These are phyloP conservation scores for Macroglossus sobrinus DNA, from an alignment of 2,113 vertebrate genomes.

Conservation along the genomic window DNA sequence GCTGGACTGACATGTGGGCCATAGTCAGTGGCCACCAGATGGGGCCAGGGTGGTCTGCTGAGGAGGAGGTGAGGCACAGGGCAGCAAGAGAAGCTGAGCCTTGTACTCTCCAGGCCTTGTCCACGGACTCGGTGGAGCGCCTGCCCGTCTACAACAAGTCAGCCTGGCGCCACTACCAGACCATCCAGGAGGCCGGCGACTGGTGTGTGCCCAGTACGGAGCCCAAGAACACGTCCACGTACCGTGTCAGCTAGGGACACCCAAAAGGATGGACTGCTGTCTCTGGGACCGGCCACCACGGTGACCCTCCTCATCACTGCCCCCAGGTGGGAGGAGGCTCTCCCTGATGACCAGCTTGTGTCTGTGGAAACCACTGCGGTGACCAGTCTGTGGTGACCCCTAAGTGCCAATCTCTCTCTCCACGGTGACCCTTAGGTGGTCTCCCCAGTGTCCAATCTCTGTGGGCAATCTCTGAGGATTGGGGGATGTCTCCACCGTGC, in stretches of 20 bases:
- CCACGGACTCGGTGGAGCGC: slow-evolving; percentile 94
- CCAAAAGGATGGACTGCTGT: background rate
- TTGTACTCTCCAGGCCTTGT: slow-evolving; percentile 86
- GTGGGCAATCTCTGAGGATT: background rate
- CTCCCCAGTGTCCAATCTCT: background rate
- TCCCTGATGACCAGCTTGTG: slow-evolving; percentile 26
- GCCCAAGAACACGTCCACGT: slow-evolving; percentile 91
- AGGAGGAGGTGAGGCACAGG: accelerated
- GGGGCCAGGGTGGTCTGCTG: background rate
- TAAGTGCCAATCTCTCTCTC: slow-evolving; percentile 60
- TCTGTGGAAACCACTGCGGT: background rate
- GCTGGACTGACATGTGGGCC: background rate
- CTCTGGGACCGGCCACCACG: background rate
- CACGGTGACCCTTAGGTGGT: background rate
- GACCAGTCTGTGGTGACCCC: slow-evolving; percentile 1
- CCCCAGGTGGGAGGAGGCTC: background rate
- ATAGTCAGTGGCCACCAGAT: no score
- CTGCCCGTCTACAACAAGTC: slow-evolving; percentile 97
- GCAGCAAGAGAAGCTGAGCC: background rate
- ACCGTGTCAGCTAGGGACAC: slow-evolving; percentile 83
- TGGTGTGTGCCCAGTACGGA: slow-evolving; percentile 95
- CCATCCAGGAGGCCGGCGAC: slow-evolving; percentile 92
- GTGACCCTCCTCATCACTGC: background rate
- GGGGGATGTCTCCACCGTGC: background rate
- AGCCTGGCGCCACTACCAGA: slow-evolving; percentile 93